phyloP scores from a whole-genome alignment of 2,797 vertebrate genomes.

The Darevskia mixta region DNA sequence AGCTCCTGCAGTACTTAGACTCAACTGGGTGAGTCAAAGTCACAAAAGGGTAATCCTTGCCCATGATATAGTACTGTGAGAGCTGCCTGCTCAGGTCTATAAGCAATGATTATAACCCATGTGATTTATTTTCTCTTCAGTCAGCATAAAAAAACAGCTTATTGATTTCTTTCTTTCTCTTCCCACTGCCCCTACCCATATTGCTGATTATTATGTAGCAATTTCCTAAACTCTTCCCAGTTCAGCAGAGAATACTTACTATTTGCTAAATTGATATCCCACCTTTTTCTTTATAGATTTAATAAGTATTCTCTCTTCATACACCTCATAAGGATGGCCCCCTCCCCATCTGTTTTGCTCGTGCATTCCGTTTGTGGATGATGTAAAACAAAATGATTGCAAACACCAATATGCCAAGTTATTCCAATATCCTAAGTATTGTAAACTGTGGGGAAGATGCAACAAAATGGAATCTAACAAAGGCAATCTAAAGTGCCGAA shows the following conservation, averaged over 20 bases:
- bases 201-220: background rate
- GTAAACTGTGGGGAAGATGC: too few relatives aligned
- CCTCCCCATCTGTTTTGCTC: background rate
- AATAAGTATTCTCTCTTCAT: background rate
- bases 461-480: background rate
- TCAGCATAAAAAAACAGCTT: background rate
- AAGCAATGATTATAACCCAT: background rate
- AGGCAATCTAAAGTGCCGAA: background rate
- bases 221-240: background rate
- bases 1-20: background rate
- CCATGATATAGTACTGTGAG: background rate
- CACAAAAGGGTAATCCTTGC: constrained; percentile 18
- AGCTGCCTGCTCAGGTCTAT: background rate
- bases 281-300: background rate
- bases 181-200: background rate
- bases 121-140: constrained; percentile 30
- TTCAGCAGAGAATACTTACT: background rate
- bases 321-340: background rate
- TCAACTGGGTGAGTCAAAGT: constrained; percentile 1
- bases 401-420: background rate
- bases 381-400: background rate
- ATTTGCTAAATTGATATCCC: too few relatives aligned
- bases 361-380: background rate
- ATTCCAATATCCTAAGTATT: background rate
- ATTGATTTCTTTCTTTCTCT: constrained; percentile 8